Percentiles rank a stretch among this genome's conserved stretches.
Conservation (phyloP, 2,113 vertebrate genomes). For the Tragelaphus scriptus region DNA sequence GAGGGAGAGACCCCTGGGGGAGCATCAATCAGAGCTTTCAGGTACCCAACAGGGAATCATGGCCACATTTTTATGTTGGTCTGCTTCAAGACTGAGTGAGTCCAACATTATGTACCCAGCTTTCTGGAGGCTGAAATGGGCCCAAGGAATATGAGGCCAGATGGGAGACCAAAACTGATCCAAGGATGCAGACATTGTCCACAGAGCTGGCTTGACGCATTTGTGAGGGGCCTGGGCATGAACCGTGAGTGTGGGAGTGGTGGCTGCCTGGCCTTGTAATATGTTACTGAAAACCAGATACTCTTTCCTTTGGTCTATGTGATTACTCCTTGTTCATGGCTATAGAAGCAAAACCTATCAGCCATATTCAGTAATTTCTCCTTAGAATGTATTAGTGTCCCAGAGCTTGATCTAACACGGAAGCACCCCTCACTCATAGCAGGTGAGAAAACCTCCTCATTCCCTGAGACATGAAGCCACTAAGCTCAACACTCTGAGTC, state of each 20-base stretch:
- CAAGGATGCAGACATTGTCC: neutral
- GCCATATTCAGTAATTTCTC: neutral
- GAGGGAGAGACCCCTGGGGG: neutral
- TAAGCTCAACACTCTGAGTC: neutral
- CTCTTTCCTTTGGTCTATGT: neutral
- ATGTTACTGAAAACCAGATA: neutral
- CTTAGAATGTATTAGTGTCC: no score
- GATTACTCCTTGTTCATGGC: neutral
- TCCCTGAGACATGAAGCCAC: neutral
- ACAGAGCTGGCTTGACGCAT: neutral
- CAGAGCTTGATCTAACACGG: neutral
- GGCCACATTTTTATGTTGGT: neutral
- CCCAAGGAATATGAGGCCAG: neutral
- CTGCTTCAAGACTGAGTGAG: neutral
- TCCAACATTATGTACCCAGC: neutral
- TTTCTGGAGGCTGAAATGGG: neutral
- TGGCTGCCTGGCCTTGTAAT: neutral
- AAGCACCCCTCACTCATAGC: neutral
- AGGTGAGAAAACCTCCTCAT: neutral
- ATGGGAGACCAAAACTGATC: neutral
- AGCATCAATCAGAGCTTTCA: neutral
- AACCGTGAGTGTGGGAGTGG: no score
- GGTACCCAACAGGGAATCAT: neutral
- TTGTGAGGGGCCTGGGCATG: neutral
- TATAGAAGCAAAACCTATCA: neutral